Evolutionary conservation across 2,888 invertebrate species (phyloP), one percentile per base, ranked within the genome.

Genomic region (Hedychridium roseum): DNA sequence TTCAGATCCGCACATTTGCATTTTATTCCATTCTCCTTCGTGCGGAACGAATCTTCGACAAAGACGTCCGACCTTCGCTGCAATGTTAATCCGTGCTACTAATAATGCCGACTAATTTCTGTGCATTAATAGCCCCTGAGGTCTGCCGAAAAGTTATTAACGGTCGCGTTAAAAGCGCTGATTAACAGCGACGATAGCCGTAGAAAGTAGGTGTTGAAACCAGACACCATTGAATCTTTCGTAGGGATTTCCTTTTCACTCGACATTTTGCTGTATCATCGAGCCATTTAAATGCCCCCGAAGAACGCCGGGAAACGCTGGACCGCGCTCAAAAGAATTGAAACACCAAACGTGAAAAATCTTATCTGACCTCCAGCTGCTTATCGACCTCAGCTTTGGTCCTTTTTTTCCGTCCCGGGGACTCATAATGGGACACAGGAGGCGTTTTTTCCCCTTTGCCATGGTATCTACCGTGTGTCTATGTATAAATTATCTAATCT

Each of bases 331-430:
- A 5, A n/a, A 3, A 20, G n/a, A 40, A 56, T 60, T 43, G 38
- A 43, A 26, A 17, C 14, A 41, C 27, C 34, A 50, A 45, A 44
- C 43, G 53, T 46, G 17, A 38, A 52, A 47, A 51, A 41, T 44
- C 45, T 59, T 54, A 59, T 44, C 55, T 37, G 39, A 50, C 50
- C 54, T 50, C 49, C 53, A 42, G 38, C 42, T 51, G 50, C 46
- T 53, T 54, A 60, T 61, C 52, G 43, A 36, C 38, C 52, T 46
- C 30, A 37, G 57, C 53, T 49, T 54, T 44, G 40, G 40, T 47
- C 47, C 54, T 37, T 15, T 2, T 51, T 54, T 49, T 57, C 47
- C 40, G 4, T 11, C n/a, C 1, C 15, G 2, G 26, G 16, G 12
- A 18, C 37, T 37, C 43, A 28, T 45, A 35, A 58, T 43, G 37